These are phyloP conservation scores for Takifugu ocellatus DNA, from an alignment of 2,797 vertebrate genomes.

Conservation along the genomic window DNA sequence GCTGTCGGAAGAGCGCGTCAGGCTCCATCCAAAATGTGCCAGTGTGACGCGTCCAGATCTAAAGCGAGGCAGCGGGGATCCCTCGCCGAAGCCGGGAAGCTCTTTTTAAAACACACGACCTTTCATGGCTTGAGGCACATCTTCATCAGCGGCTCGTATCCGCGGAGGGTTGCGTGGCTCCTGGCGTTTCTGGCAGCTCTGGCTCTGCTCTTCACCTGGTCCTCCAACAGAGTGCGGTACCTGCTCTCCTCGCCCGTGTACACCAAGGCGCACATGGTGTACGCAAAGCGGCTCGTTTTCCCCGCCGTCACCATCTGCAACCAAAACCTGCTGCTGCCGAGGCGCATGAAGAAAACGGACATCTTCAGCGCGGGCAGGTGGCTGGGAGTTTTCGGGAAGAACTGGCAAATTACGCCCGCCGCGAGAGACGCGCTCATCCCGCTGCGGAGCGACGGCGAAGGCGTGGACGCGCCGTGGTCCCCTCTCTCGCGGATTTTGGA, in stretches of 20 bases:
- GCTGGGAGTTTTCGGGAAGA: slow-evolving; percentile 79
- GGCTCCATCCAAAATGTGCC: slow-evolving; percentile 69
- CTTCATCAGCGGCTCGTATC: slow-evolving; percentile 75
- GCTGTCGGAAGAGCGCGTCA: slow-evolving; percentile 42
- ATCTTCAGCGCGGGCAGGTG: slow-evolving; percentile 81
- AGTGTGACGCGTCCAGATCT: slow-evolving; percentile 61
- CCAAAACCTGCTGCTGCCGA: slow-evolving; percentile 79
- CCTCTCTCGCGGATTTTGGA: slow-evolving; percentile 78
- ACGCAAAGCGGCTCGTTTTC: slow-evolving; percentile 79
- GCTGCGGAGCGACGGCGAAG: slow-evolving; percentile 37
- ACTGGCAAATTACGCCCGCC: slow-evolving; percentile 73
- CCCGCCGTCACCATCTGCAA: slow-evolving; percentile 85
- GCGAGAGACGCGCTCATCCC: slow-evolving; percentile 70
- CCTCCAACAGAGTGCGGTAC: slow-evolving; percentile 79
- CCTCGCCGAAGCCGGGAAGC: slow-evolving; percentile 70
- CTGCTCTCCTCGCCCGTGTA: slow-evolving; percentile 81
- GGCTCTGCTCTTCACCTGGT: slow-evolving; percentile 80
- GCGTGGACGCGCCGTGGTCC: slow-evolving; percentile 69
- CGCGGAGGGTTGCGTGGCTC: slow-evolving; percentile 77
- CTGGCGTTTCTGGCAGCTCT: slow-evolving; percentile 74
- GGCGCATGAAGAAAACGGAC: slow-evolving; percentile 81
- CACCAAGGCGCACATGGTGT: slow-evolving; percentile 81
- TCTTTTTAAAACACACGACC: slow-evolving; percentile 78
- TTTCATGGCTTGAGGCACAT: slow-evolving; percentile 77
- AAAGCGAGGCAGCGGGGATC: slow-evolving; percentile 51